Evolutionary conservation across 64 coral and sea anemone species (phyloP).

Genomic region (Pocillopora verrucosa): DNA sequence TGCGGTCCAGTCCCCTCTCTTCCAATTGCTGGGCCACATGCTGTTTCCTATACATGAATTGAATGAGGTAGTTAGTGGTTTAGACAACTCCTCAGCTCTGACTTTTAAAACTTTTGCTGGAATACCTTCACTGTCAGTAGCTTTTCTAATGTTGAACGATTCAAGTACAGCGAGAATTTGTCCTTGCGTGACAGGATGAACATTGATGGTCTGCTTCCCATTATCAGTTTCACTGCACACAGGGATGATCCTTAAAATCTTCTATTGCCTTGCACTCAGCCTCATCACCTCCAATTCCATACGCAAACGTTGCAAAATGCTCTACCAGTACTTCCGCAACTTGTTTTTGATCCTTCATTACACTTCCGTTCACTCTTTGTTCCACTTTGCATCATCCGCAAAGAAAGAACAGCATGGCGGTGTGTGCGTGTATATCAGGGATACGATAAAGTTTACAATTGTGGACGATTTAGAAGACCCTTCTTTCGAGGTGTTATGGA

Average conservation of each 20-base stretch:
- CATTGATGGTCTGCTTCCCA: conserved; percentile 11
- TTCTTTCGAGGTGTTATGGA: no score
- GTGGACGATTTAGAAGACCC: no score
- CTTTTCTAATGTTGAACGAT: conserved; percentile 40
- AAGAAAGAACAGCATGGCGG: not conserved
- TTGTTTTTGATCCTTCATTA: conserved; percentile 10
- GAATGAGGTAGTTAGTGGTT: conserved; percentile 42
- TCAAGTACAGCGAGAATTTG: conserved; percentile 42
- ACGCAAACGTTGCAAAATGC: not conserved
- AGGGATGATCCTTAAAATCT: conserved; percentile 42
- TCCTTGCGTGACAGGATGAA: conserved; percentile 15
- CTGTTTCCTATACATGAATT: conserved; percentile 54
- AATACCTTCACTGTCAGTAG: conserved; percentile 47
- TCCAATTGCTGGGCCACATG: conserved; percentile 48
- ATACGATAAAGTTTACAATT: no score
- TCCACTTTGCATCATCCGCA: not conserved
- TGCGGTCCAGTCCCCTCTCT: conserved; percentile 59
- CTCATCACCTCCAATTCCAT: no score
- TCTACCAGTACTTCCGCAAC: not conserved
- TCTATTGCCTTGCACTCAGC: not conserved
- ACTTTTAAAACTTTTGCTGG: conserved; percentile 49
- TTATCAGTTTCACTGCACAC: conserved; percentile 20
- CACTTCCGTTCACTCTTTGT: not conserved
- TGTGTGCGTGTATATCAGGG: not conserved
- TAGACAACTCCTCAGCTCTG: conserved; percentile 32